Evolutionary conservation across 1,140 invertebrate species (phyloP).

Genomic region (Idris sp.): DNA sequence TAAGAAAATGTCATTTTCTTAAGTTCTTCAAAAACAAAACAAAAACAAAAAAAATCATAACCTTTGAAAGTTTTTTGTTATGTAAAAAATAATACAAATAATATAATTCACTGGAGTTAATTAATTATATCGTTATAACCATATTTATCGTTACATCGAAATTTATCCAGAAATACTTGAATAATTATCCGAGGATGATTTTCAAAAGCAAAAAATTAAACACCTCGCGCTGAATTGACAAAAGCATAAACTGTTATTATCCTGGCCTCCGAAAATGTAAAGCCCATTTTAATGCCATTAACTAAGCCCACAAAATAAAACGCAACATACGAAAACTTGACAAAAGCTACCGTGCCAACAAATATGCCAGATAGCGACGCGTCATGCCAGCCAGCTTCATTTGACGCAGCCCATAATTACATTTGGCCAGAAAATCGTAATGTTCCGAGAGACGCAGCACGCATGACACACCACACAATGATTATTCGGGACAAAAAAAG

Average conservation of each 20-base stretch:
- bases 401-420: constrained; percentile 20
- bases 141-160: too few species aligned
- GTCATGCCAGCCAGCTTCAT: constrained; percentile 15
- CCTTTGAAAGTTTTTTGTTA: too few species aligned
- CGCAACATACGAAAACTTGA: background rate
- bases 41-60: too few species aligned
- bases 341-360: constrained; percentile 17
- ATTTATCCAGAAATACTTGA: too few species aligned
- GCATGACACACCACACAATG: constrained; percentile 23
- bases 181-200: too few species aligned
- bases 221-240: too few species aligned
- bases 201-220: too few species aligned
- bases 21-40: too few species aligned
- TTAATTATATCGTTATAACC: too few species aligned
- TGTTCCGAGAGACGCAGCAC: constrained; percentile 1
- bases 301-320: constrained; percentile 17
- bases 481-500: constrained; percentile 33
- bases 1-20: too few species aligned
- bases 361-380: constrained; percentile 15
- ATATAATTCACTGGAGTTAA: too few species aligned
- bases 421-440: constrained; percentile 30
- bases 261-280: background rate
- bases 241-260: constrained; percentile 7
- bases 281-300: constrained; percentile 29
- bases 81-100: too few species aligned